A percentile compares a stretch with the other conserved stretches of the same genome.
phyloP scores from a whole-genome alignment of 2,113 vertebrate species.

The Tautogolabrus adspersus region DNA sequence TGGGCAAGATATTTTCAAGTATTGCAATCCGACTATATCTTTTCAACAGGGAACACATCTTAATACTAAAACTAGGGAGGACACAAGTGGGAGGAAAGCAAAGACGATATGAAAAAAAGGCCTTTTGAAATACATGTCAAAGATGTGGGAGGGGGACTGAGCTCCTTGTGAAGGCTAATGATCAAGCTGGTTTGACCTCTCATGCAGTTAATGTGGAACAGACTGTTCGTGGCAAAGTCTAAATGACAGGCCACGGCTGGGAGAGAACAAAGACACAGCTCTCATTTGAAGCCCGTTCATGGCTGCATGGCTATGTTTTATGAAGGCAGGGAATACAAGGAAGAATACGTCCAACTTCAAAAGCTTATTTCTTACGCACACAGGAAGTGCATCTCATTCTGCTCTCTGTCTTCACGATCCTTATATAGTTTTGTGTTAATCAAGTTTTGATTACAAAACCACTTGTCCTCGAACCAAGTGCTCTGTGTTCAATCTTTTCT shows the following conservation, averaged over 20 bases:
- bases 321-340: constrained; percentile 28
- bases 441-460: constrained; percentile 8
- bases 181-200: constrained; percentile 75
- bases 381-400: constrained; percentile 2
- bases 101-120: constrained; percentile 12
- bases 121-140: constrained; percentile 30
- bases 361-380: constrained; percentile 15
- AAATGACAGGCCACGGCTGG: constrained; percentile 71
- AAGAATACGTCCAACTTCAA: constrained; percentile 18
- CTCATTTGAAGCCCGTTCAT: constrained; percentile 35
- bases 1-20: too few relatives aligned
- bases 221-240: constrained; percentile 67
- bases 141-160: constrained; percentile 27
- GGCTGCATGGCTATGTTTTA: constrained; percentile 11
- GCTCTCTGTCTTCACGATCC: constrained; percentile 7
- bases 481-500: constrained; percentile 1
- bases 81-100: neutral
- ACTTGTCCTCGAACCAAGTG: constrained; percentile 20
- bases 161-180: constrained; percentile 65
- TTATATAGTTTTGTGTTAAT: neutral
- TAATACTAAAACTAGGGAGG: neutral
- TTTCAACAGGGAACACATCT: neutral
- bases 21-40: too few relatives aligned
- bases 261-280: constrained; percentile 60
- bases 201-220: constrained; percentile 74